Base-by-base conservation (phyloP, 1,140 invertebrate genomes). In the Neotoxoptera formosana region DNA sequence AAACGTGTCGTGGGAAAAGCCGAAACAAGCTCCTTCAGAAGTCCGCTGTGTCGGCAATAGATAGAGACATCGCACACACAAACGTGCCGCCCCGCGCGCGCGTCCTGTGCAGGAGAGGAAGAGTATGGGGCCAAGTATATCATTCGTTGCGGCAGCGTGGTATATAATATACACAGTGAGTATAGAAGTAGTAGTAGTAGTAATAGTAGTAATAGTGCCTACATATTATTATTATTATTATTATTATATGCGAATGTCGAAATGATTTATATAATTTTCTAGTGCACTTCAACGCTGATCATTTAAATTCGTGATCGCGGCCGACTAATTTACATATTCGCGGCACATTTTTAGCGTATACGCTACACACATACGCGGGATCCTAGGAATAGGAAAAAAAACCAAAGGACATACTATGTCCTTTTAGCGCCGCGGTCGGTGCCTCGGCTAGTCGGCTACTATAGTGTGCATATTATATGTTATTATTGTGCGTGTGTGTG, bases 261-360 rank as follows among this genome's bases (percentile, higher is more conserved):
- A 92, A 92, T 41, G 91, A 84, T 92, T 92, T 92, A 92, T 92
- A 84, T 92, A 92, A 92, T 83, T 92, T 84, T 92, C 76, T 51
- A 92, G 60, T 81, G 76, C 91, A 84, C 91, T 92, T 56, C 48
- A 92, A 92, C 76, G 91, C 76, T 36, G 91, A 83, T 92, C 36
- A 83, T 92, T 91, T 36, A 23, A 90, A 91, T 45, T 92, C 91
- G 91, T 83, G 91, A 92, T 83, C 67, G 34, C 91, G 6, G 34
- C 47, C 48, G 47, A 53, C 48, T 92, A 56, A 84, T 92, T 84
- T 53, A 53, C 90, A 91, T 91, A 81, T 60, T 48, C 84, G 25
- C 41, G 84, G 47, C 2, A 34, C 30, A 87, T 87, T 87, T n/a
- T 51, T 21, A 48, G 30, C 30, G 30, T 90, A 20, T 90, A 56